phyloP scores from a whole-genome alignment of 2,797 vertebrate genomes.

The Lemur catta region DNA sequence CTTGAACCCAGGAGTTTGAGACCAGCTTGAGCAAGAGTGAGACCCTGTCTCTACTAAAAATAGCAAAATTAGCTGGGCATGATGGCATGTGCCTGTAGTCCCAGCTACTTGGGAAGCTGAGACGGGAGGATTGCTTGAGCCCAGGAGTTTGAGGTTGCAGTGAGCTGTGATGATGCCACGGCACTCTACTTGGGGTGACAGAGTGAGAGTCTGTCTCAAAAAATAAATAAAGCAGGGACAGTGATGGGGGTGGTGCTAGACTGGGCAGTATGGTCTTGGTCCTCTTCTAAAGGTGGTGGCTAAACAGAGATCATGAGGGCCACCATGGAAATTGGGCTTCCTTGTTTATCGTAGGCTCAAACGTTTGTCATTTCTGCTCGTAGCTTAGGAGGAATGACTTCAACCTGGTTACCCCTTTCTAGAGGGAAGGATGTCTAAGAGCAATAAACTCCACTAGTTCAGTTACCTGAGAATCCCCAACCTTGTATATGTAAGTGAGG shows the following conservation, averaged over 20 bases:
- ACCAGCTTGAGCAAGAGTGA: neutral
- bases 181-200: neutral
- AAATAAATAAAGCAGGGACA: neutral
- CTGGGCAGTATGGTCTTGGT: neutral
- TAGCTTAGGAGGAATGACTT: neutral
- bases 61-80: neutral
- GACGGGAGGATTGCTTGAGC: neutral
- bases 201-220: neutral
- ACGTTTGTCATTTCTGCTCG: neutral
- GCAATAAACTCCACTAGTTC: neutral
- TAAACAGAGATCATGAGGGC: neutral
- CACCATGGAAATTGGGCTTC: neutral
- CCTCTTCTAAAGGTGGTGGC: neutral
- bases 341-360: neutral
- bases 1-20: neutral
- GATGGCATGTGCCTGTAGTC: neutral
- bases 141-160: neutral
- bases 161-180: neutral
- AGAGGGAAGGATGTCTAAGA: conserved; percentile 24
- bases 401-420: neutral
- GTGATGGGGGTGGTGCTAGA: neutral
- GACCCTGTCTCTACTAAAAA: neutral
- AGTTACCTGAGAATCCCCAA: neutral
- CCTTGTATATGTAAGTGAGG: neutral
- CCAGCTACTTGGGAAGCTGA: neutral